These are phyloP conservation scores for Macrostomum lignano DNA, from an alignment of 1,140 invertebrate genomes.

Conservation along the genomic window DNA sequence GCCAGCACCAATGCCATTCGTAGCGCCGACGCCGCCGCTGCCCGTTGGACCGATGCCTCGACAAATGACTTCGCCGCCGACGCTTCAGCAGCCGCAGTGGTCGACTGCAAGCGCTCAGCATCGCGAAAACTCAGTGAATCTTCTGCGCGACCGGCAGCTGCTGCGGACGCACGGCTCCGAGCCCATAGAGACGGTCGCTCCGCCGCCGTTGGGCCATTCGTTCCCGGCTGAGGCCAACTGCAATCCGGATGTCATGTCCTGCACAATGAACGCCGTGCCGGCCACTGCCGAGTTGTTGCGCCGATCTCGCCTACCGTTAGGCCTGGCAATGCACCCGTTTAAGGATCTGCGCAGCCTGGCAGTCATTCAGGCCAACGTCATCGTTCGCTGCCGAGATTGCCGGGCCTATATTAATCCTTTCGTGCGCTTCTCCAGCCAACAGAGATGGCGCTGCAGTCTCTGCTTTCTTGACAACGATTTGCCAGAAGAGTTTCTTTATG, in stretches of 20 bases:
- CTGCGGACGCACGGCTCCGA: too few relatives aligned
- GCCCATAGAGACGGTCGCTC: too few relatives aligned
- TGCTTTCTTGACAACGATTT: constrained; percentile 85
- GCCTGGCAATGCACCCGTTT: constrained; percentile 87
- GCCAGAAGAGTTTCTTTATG: constrained; percentile 87
- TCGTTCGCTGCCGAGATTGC: constrained; percentile 77
- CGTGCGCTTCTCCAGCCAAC: constrained; percentile 71
- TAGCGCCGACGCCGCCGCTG: too few relatives aligned
- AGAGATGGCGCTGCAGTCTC: constrained; percentile 93
- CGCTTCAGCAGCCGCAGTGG: too few relatives aligned
- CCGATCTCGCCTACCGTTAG: constrained; percentile 73
- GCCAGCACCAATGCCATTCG: too few relatives aligned
- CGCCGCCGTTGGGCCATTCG: too few relatives aligned
- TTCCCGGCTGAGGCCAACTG: constrained; percentile 2
- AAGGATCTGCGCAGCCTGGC: constrained; percentile 78
- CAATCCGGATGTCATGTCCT: constrained; percentile 33
- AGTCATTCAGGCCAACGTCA: constrained; percentile 76
- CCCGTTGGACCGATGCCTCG: too few relatives aligned
- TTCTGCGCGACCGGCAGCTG: too few relatives aligned
- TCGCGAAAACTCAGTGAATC: too few relatives aligned
- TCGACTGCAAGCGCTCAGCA: too few relatives aligned
- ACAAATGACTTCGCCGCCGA: too few relatives aligned
- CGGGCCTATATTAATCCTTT: constrained; percentile 97
- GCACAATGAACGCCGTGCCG: constrained; percentile 74
- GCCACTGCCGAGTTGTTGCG: constrained; percentile 64